Evolutionary conservation across 2,113 vertebrate genomes (phyloP).

Genomic region (Suncus etruscus): DNA sequence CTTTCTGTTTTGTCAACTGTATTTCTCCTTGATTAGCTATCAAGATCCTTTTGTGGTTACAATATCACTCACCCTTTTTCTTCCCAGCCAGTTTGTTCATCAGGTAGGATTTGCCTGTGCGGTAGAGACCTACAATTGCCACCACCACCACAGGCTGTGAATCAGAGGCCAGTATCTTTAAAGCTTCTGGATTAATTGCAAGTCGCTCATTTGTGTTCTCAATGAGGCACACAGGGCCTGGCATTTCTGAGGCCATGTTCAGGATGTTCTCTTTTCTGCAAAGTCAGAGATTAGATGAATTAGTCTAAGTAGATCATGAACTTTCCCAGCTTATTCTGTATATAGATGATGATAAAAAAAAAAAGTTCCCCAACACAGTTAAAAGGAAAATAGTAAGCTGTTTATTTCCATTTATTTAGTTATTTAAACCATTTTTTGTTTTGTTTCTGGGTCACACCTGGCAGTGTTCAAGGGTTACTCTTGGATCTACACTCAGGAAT

Average conservation of each 20-base stretch:
- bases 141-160: conserved; percentile 77
- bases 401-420: not conserved
- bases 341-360: not conserved
- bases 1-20: no score
- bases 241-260: conserved; percentile 56
- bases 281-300: not conserved
- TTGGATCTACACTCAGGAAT: no score
- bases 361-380: not conserved
- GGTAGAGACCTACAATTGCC: conserved; percentile 75
- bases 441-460: no score
- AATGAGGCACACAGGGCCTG: conserved; percentile 75
- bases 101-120: conserved; percentile 82
- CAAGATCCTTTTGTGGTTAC: no score
- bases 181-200: conserved; percentile 27
- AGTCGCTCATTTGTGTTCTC: conserved; percentile 57
- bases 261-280: not conserved
- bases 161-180: conserved; percentile 53
- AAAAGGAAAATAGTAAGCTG: not conserved
- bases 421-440: no score
- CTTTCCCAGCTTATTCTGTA: not conserved
- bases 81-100: conserved; percentile 80
- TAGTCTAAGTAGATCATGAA: not conserved
- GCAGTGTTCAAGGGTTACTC: no score
- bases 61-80: conserved; percentile 61
- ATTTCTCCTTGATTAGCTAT: no score